Conservation (phyloP, 2,888 invertebrate species). For the Sarcophaga subvicina region DNA sequence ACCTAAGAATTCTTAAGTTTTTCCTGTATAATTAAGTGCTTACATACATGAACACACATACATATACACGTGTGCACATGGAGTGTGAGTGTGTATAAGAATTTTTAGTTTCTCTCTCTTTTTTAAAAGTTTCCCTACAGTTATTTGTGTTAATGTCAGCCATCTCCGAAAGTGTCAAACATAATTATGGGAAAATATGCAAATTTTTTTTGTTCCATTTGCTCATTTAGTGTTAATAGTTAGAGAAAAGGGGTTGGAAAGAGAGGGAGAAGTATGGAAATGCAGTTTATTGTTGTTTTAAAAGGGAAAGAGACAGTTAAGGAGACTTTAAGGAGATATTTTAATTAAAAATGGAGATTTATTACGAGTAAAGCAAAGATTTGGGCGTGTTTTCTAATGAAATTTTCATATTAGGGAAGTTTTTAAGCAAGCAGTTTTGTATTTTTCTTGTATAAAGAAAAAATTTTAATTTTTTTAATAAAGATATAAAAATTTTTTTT, state of each 20-base stretch:
- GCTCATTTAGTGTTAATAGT: neutral
- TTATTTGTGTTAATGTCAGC: neutral
- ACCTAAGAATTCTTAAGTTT: slow-evolving; percentile 45
- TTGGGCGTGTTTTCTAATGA: neutral
- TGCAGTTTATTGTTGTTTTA: neutral
- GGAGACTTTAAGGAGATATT: neutral
- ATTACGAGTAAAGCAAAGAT: slow-evolving; percentile 19
- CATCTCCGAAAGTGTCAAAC: slow-evolving; percentile 7
- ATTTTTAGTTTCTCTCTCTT: neutral
- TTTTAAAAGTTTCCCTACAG: neutral
- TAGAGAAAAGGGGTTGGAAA: neutral
- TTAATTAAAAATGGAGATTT: neutral
- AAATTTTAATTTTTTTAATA: too few relatives aligned
- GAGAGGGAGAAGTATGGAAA: neutral
- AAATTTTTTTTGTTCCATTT: slow-evolving; percentile 37
- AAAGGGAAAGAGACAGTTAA: neutral
- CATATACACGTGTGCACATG: neutral
- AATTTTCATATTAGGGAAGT: too few relatives aligned
- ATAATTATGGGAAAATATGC: slow-evolving; percentile 65
- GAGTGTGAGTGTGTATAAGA: neutral
- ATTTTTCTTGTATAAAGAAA: too few relatives aligned
- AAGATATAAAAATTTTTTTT: neutral
- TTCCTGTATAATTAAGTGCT: slow-evolving; percentile 51
- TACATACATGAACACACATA: neutral
- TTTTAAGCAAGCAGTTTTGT: too few relatives aligned